Percentiles rank a stretch among this genome's conserved stretches.
phyloP scores from a whole-genome alignment of 2,797 vertebrate genomes.

The Merluccius polli region DNA sequence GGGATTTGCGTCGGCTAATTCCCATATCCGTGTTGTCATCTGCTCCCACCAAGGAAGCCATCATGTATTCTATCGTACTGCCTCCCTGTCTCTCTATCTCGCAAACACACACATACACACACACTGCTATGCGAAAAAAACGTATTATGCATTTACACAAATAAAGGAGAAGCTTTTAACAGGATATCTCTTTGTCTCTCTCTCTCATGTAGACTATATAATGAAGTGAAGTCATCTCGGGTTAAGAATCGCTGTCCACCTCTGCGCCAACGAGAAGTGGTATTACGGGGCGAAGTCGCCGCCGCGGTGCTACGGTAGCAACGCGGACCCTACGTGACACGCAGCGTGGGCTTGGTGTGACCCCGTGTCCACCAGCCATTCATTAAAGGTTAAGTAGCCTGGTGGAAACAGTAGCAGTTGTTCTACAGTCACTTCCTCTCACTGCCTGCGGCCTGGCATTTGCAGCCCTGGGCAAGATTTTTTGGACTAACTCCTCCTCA shows the following conservation, averaged over 20 bases:
- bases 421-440: constrained; percentile 48
- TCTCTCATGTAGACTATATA: not conserved
- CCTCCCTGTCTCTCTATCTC: not conserved
- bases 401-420: constrained; percentile 54
- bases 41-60: constrained; percentile 39
- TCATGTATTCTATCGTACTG: constrained; percentile 21
- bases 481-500: constrained; percentile 53
- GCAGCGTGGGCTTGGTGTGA: constrained; percentile 27
- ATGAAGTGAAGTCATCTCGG: too few relatives aligned
- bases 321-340: constrained; percentile 32
- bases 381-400: constrained; percentile 56
- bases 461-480: constrained; percentile 63
- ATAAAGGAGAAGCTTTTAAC: not conserved
- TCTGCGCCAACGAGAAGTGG: too few relatives aligned
- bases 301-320: constrained; percentile 20
- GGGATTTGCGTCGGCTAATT: constrained; percentile 51
- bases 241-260: too few relatives aligned
- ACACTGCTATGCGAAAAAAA: not conserved
- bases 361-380: constrained; percentile 5
- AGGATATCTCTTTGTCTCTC: not conserved
- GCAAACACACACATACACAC: not conserved
- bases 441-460: constrained; percentile 62
- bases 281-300: constrained; percentile 4
- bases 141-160: not conserved
- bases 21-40: constrained; percentile 54